Base-by-base conservation (phyloP, 1,140 invertebrate genomes). In the Leptinotarsa defecta region DNA sequence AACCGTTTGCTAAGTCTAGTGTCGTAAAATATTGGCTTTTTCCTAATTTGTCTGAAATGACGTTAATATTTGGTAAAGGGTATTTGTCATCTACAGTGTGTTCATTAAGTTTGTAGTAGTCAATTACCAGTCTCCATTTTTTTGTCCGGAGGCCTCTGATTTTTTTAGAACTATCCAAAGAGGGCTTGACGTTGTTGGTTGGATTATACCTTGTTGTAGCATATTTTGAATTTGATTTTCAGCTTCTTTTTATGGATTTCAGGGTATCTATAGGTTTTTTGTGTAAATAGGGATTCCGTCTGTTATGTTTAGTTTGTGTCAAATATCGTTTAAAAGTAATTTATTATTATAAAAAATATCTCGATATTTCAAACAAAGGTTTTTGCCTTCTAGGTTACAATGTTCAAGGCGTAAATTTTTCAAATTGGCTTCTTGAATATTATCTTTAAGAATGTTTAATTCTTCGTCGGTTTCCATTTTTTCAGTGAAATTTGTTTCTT, bases 311-410 rank as follows among this genome's bases (percentile, higher is more conserved):
- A 24, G 3, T 24, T 24, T 24, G 3, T 24, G 24, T 24, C 24
- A 3, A 24, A 24, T 24, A 3, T 24, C 24, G 20, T 20, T 20
- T 20, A 20, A 68, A 43, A 52, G 43, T 24, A 24, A 24, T 24
- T 64, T 34, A 43, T 68, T 76, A 70, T 57, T 34, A 73, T 76
- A 68, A 24, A 76, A 76, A n/a, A 76, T 76, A n/a, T 73, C 71
- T 68, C 71, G 73, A 48, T 24, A 24, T 24, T 4, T 24, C 0
- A 24, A 63, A 67, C 68, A 71, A 19, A 77, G 3, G 48, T 74
- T 70, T 52, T 20, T 52, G 13, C 75, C 48, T 77, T 75, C 73
- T 70, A 61, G 3, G 63, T 43, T 77, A 20, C 22, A 74, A 77
- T 77, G 73, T 13, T 67, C 34, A 17, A 67, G 19, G 13, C 57